These are phyloP conservation scores for Taeniopygia guttata DNA, from an alignment of 2,797 vertebrate species.

Conservation along the genomic window DNA sequence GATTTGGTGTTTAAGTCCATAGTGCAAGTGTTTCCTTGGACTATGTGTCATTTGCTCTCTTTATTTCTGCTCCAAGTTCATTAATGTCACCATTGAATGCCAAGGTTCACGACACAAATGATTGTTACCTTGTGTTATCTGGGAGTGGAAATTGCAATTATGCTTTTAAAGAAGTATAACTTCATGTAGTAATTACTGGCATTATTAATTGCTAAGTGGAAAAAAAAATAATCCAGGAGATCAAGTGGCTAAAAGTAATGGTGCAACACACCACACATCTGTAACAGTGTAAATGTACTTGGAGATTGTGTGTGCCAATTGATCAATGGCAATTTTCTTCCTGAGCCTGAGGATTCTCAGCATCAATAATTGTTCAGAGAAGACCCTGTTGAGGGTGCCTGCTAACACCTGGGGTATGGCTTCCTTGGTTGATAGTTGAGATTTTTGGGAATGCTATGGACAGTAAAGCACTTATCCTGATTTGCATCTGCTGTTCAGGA, in stretches of 20 bases:
- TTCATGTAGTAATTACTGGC: slow-evolving; percentile 26
- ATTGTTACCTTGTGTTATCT: not conserved
- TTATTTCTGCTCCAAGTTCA: not conserved
- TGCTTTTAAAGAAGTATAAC: not conserved
- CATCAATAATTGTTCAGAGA: not conserved
- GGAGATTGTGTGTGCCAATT: not conserved
- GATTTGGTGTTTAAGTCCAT: slow-evolving; percentile 2
- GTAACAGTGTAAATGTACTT: not conserved
- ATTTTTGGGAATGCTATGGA: not conserved
- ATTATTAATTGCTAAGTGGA: slow-evolving; percentile 26
- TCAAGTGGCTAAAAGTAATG: not conserved
- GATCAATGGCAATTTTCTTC: not conserved
- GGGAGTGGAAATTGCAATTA: not conserved
- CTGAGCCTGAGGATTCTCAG: not conserved
- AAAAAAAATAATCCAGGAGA: not conserved
- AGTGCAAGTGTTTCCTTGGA: slow-evolving; percentile 12
- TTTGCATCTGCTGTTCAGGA: not conserved
- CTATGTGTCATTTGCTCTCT: not conserved
- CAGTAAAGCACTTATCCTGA: not conserved
- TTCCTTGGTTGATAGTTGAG: not conserved
- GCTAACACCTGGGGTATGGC: not conserved
- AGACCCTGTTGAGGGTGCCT: not conserved
- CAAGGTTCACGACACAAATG: slow-evolving; percentile 1
- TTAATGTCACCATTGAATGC: not conserved
- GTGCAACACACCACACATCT: not conserved